Percentiles rank a stretch among this genome's conserved stretches.
Evolutionary conservation across 2,888 invertebrate genomes (phyloP).

Genomic region (Polymixis flavicincta): DNA sequence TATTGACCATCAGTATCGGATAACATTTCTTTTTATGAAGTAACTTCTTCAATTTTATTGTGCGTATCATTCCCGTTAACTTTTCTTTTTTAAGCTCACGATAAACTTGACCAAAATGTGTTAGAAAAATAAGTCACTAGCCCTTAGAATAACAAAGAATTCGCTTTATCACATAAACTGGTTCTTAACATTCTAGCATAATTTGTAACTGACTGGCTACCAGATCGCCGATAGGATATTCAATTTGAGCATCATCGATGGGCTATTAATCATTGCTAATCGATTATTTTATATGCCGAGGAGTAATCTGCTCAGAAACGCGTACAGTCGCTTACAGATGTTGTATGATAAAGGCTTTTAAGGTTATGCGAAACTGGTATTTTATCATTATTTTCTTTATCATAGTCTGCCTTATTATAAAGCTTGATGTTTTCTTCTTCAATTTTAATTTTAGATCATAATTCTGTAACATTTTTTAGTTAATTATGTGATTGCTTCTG

Average conservation of each 20-base stretch:
- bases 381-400: constrained; percentile 32
- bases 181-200: constrained; percentile 52
- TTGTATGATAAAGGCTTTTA: constrained; percentile 46
- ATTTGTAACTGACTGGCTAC: constrained; percentile 64
- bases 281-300: constrained; percentile 62
- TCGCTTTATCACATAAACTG: constrained; percentile 30
- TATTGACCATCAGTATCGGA: background rate
- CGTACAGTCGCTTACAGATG: constrained; percentile 55
- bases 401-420: constrained; percentile 4
- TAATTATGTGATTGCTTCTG: background rate
- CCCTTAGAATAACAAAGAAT: constrained; percentile 19
- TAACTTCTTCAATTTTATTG: background rate
- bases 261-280: constrained; percentile 65
- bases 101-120: background rate
- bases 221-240: constrained; percentile 61
- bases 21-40: background rate
- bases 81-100: background rate
- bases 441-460: background rate
- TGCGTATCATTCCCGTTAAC: background rate
- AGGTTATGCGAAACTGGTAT: constrained; percentile 37
- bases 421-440: background rate
- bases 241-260: constrained; percentile 59
- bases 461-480: background rate
- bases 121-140: background rate
- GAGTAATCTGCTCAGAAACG: constrained; percentile 58